A percentile compares a stretch with the other conserved stretches of the same genome.
Conservation (phyloP, 2,797 vertebrate species). For the Bradypus variegatus region DNA sequence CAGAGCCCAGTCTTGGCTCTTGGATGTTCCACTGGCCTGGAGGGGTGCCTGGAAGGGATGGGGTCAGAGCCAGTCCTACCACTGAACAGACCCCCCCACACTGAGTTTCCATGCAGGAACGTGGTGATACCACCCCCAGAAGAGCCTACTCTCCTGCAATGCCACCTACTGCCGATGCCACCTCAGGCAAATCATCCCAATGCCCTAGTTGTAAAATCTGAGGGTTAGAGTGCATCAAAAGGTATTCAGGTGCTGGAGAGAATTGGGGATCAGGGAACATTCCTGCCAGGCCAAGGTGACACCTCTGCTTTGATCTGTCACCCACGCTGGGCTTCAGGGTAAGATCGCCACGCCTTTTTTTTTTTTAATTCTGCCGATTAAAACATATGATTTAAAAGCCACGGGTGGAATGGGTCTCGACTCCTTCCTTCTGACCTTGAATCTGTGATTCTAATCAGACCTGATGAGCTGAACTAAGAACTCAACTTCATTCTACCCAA, state of each 20-base stretch:
- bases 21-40: too few species aligned
- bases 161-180: too few species aligned
- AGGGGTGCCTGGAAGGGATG: neutral
- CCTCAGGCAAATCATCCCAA: neutral
- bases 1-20: neutral
- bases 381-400: neutral
- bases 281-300: neutral
- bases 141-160: neutral
- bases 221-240: neutral
- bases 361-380: neutral
- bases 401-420: neutral
- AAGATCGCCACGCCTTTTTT: neutral
- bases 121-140: neutral
- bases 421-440: slow-evolving; percentile 1
- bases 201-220: neutral
- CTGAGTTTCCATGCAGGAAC: neutral
- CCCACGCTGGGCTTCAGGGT: neutral
- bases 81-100: neutral
- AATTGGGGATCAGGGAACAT: neutral
- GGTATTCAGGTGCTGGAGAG: neutral
- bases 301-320: neutral
- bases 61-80: neutral
- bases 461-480: neutral
- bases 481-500: neutral
- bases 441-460: neutral